phyloP scores from a whole-genome alignment of 2,888 invertebrate genomes.

The Cancer borealis region DNA sequence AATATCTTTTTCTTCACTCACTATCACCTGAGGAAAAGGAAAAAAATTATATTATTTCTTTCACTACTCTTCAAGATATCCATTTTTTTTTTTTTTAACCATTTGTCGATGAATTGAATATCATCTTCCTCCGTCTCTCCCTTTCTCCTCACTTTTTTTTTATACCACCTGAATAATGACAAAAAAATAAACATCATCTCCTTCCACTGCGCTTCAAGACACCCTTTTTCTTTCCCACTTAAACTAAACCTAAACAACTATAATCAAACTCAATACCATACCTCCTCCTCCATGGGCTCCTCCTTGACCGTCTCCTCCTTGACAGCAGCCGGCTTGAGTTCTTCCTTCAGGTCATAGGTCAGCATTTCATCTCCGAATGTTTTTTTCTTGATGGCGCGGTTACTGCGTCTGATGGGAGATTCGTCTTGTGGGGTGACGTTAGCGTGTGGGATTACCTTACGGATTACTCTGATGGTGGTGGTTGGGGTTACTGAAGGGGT shows the following conservation, averaged over 20 bases:
- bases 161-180: too few species aligned
- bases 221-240: not conserved
- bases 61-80: too few species aligned
- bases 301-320: conserved; percentile 61
- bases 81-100: too few species aligned
- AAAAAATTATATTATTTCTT: too few species aligned
- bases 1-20: too few species aligned
- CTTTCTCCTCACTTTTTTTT: too few species aligned
- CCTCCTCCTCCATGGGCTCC: conserved; percentile 47
- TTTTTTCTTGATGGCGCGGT: conserved; percentile 75
- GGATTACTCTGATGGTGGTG: not conserved
- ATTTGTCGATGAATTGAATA: too few species aligned
- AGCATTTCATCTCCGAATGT: conserved; percentile 77
- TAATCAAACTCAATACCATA: not conserved
- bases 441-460: not conserved
- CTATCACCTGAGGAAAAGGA: too few species aligned
- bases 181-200: too few species aligned
- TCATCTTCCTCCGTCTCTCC: too few species aligned
- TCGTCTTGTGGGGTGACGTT: conserved; percentile 40
- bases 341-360: conserved; percentile 71
- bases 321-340: conserved; percentile 3
- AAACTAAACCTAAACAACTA: not conserved
- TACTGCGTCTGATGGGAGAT: conserved; percentile 67
- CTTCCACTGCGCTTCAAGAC: not conserved
- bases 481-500: not conserved